Base-by-base conservation (phyloP, 2,888 invertebrate species). In the Megalurothrips usitatus region DNA sequence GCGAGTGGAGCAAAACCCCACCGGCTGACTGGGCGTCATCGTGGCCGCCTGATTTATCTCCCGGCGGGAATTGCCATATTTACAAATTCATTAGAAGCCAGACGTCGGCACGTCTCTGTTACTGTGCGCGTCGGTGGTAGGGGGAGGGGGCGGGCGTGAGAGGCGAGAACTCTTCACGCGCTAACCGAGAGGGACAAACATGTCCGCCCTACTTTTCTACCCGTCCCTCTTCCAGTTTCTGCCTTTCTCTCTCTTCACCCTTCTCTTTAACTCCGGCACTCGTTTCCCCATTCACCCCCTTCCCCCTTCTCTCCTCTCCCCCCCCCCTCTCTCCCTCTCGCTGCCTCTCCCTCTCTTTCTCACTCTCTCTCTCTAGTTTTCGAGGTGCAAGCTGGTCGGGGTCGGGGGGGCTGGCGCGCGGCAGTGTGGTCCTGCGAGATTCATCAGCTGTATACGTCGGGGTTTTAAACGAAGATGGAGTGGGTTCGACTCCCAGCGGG, bases 391-490 rank as follows among this genome's bases (percentile, higher is more conserved):
- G 34, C 34, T 4, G 34, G 58, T n/a, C 58, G 58, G 58, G 58
- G 58, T 43, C 17, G 58, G 58, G n/a, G n/a, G n/a, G n/a, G 58
- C 2, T 2, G 17, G n/a, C 58, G 58, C 58, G 58, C n/a, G n/a
- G n/a, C n/a, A n/a, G n/a, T n/a, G 58, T 58, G 58, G 68, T 75
- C 68, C 68, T 75, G 68, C 68, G 68, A 75, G 68, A 75, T 75
- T 75, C 68, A 75, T 75, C 68, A 75, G 26, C 68, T 75, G 68
- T 75, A 75, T 75, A 75, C 68, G 68, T 26, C 68, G 23, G 68
- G 34, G 68, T 75, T 75, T 75, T 75, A 75, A 75, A 75, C 68
- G 68, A 75, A 75, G 68, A 75, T 75, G 68, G 68, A 75, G 68
- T 75, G 26, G 26, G 68, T 75, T 75, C 68, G 68, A 75, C 23